Base-by-base conservation (phyloP, 1,140 invertebrate genomes). In the Palaemon carinicauda region DNA sequence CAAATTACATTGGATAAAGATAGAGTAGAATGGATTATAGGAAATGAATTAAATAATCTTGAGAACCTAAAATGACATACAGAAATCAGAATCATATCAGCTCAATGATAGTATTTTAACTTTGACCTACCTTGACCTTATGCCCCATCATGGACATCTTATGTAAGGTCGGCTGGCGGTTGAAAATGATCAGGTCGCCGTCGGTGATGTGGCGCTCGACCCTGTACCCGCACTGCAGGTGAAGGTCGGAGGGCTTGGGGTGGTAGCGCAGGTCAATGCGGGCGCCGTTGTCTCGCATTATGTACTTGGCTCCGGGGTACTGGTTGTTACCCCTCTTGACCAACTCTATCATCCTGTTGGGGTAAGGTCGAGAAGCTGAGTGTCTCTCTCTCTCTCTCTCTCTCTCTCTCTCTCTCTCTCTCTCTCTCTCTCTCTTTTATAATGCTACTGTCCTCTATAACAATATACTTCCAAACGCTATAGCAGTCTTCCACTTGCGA, bases 101-200 rank as follows among this genome's bases (percentile, higher is more conserved):
- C n/a, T n/a, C n/a, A n/a, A n/a, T n/a, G n/a, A n/a, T n/a, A n/a
- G n/a, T n/a, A n/a, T n/a, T n/a, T 12, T 9, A 10, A 3, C 15
- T n/a, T 19, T 15, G 19, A 90, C 90, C 69, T 89, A 90, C 97
- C 92, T 99, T 99, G 0, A 99, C 98, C 91, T 97, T 95, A 92
- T 99, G 99, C 89, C 98, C 98, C 99, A 99, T 99, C 99, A 99
- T 99, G 95, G 96, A 97, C 98, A 99, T 99, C 93, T 99, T 99
- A 92, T 99, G 99, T 0, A 99, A 94, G 1, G 99, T 99, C 0
- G 99, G 99, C 90, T 99, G 99, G 87, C 99, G 96, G 93, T 99
- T 99, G 93, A 99, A 99, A 89, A 99, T 98, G 50, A 99, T 97
- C 56, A 99, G 94, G 93, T 99, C 99, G 87, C 98, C 98, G 92